phyloP scores from a whole-genome alignment of 2,888 invertebrate species.

The Aleiodes alternator region DNA sequence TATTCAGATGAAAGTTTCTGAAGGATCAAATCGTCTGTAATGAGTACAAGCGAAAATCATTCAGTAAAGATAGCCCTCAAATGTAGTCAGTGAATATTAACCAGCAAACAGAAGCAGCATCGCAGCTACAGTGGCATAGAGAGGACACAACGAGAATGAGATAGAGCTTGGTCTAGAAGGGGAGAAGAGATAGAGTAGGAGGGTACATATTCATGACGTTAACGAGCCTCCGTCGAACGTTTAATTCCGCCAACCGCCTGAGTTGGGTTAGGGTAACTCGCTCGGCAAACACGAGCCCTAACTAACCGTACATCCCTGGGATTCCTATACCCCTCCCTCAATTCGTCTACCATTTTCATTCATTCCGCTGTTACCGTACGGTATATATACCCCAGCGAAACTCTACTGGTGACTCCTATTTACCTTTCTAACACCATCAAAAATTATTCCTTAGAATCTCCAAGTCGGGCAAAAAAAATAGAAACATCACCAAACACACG shows the following conservation, averaged over 20 bases:
- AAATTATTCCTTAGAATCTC: slow-evolving; percentile 47
- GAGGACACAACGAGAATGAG: slow-evolving; percentile 56
- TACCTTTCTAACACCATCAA: slow-evolving; percentile 66
- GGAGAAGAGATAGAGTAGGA: slow-evolving; percentile 62
- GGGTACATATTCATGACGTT: slow-evolving; percentile 76
- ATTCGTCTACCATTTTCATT: slow-evolving; percentile 39
- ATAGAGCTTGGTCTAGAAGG: slow-evolving; percentile 19
- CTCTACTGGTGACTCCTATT: slow-evolving; percentile 58
- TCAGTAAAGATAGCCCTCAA: slow-evolving; percentile 53
- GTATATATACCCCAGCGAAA: slow-evolving; percentile 43
- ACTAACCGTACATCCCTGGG: slow-evolving; percentile 73
- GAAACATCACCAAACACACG: background rate
- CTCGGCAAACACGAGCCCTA: slow-evolving; percentile 75
- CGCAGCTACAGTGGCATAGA: slow-evolving; percentile 43
- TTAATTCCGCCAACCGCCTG: slow-evolving; percentile 75
- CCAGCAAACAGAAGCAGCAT: slow-evolving; percentile 68
- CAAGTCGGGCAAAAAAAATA: background rate
- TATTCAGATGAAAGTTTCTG: slow-evolving; percentile 1
- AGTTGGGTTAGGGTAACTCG: slow-evolving; percentile 75
- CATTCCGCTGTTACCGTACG: slow-evolving; percentile 52
- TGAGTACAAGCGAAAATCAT: slow-evolving; percentile 65
- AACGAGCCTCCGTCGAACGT: slow-evolving; percentile 76
- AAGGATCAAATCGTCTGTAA: slow-evolving; percentile 67
- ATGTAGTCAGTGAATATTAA: slow-evolving; percentile 73
- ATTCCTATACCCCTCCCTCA: slow-evolving; percentile 37